Conservation (phyloP, 2,888 invertebrate genomes). For the Ceramica pisi region DNA sequence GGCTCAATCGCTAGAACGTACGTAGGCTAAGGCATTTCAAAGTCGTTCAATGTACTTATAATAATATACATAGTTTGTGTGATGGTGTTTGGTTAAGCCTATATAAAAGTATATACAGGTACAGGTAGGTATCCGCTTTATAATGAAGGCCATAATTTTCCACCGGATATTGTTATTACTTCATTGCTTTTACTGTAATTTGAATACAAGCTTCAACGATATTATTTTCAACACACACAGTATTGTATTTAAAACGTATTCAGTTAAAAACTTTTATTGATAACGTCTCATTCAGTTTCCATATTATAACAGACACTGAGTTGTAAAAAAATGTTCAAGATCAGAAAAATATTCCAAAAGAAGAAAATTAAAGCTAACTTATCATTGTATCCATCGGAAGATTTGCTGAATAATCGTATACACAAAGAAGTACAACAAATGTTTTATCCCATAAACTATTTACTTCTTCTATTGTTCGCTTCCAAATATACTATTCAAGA, state of each 20-base stretch:
- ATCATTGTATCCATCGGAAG: background rate
- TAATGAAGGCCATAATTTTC: background rate
- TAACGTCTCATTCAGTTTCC: background rate
- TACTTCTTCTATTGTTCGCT: background rate
- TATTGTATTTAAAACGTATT: background rate
- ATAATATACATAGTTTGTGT: no score
- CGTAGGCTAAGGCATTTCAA: no score
- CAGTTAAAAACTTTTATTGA: background rate
- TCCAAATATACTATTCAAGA: conserved; percentile 1
- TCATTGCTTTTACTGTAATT: conserved; percentile 2
- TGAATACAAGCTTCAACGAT: background rate
- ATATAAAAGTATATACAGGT: background rate
- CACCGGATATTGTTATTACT: background rate
- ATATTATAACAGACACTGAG: background rate
- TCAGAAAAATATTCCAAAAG: background rate
- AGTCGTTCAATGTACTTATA: no score
- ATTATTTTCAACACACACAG: background rate
- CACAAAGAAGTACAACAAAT: conserved; percentile 1
- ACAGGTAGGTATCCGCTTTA: background rate
- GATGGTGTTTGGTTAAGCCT: no score
- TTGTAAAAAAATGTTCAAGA: background rate
- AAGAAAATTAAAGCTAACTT: background rate
- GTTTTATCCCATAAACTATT: conserved; percentile 3
- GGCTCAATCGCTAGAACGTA: no score
- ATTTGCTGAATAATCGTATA: conserved; percentile 1